These are phyloP conservation scores for Euplexia lucipara DNA, from an alignment of 2,888 invertebrate genomes.

Conservation along the genomic window DNA sequence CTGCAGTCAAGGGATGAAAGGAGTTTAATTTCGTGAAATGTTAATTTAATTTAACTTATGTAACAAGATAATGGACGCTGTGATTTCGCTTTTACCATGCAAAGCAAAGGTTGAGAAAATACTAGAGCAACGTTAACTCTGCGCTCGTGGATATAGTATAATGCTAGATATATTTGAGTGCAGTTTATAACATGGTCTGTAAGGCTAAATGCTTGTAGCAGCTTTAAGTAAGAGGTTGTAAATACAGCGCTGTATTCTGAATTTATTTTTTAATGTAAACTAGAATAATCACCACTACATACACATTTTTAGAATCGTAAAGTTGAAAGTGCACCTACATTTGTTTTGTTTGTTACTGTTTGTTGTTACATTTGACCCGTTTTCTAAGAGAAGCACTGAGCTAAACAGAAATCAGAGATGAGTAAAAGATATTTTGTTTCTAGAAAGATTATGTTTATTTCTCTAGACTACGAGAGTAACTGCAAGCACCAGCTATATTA, in stretches of 20 bases:
- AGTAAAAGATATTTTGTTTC: background rate
- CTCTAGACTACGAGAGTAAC: background rate
- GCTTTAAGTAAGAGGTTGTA: constrained; percentile 5
- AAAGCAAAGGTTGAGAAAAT: constrained; percentile 11
- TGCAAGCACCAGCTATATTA: background rate
- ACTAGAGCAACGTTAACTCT: background rate
- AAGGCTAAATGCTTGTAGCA: constrained; percentile 16
- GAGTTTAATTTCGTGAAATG: constrained; percentile 21
- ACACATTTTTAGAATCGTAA: background rate
- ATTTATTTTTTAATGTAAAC: background rate
- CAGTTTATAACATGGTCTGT: background rate
- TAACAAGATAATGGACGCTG: constrained; percentile 17
- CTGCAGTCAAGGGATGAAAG: constrained; percentile 5
- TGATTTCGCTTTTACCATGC: constrained; percentile 7
- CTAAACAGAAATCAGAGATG: background rate
- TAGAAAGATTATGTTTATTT: background rate
- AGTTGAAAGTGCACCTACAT: background rate
- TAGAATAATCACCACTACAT: background rate
- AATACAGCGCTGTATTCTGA: background rate
- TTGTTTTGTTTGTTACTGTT: background rate
- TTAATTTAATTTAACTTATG: constrained; percentile 32
- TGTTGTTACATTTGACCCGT: background rate
- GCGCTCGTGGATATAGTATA: background rate
- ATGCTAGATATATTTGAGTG: background rate
- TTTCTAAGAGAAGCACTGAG: background rate